Conservation (phyloP, 2,888 invertebrate species). For the Rotaria sp. region DNA sequence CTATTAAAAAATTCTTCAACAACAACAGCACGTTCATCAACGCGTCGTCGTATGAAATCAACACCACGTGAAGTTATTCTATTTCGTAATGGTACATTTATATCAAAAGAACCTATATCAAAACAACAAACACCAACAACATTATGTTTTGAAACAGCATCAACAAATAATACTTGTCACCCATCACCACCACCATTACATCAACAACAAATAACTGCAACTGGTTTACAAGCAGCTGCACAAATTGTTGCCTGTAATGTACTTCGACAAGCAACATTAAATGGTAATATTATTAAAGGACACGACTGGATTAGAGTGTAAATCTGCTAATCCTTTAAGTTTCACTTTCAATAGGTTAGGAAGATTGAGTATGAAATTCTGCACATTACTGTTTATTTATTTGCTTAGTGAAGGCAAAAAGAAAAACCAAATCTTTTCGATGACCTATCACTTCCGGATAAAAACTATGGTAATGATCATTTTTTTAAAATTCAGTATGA, state of each 20-base stretch:
- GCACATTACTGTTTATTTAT: too few relatives aligned
- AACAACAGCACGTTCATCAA: background rate
- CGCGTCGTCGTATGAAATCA: background rate
- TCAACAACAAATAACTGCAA: background rate
- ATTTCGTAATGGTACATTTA: slow-evolving; percentile 28
- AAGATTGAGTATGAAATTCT: too few relatives aligned
- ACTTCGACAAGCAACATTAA: background rate
- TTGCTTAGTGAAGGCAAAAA: too few relatives aligned
- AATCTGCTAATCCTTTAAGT: too few relatives aligned
- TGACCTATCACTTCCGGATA: too few relatives aligned
- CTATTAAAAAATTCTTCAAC: background rate
- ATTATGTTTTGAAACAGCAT: background rate
- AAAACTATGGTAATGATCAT: too few relatives aligned
- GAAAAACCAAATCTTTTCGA: too few relatives aligned
- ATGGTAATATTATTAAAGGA: background rate
- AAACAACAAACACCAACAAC: background rate
- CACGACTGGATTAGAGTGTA: too few relatives aligned
- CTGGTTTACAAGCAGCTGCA: slow-evolving; percentile 19
- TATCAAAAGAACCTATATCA: background rate
- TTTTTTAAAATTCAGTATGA: too few relatives aligned
- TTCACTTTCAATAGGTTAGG: too few relatives aligned
- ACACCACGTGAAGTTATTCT: slow-evolving; percentile 23
- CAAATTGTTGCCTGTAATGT: slow-evolving; percentile 20
- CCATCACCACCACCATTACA: background rate
- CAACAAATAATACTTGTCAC: background rate